Base-by-base conservation (phyloP, 2,888 invertebrate genomes). In the Pristionchus fissidentatus region DNA sequence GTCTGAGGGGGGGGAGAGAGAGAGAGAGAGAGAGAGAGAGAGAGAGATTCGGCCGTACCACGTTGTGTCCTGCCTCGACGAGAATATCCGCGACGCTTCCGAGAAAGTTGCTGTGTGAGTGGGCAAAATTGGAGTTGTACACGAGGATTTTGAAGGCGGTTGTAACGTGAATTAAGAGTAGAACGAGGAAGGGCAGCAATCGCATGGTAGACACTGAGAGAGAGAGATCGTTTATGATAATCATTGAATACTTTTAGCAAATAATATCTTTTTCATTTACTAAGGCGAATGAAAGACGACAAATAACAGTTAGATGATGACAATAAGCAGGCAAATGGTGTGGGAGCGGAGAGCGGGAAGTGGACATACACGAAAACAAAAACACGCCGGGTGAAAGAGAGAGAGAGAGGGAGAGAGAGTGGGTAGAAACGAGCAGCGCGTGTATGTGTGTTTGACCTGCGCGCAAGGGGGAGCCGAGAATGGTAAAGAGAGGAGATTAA, bases 31-130 rank as follows among this genome's bases (percentile, higher is more conserved):
- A 60, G 57, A 22, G 1, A 26, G 22, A 52, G 52, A 8, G 52
- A n/a, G 15, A 52, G 5, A 19, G n/a, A 10, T 52, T 19, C 22
- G n/a, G 19, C 5, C 66, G 1, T 22, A 66, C 66, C 66, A 66
- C 66, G 29, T 66, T 66, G 19, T 66, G 66, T 0, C 66, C 66
- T 15, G 66, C 66, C 22, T 66, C 66, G 7, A 66, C 66, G 0
- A 66, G 66, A 0, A 70, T 70, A 26, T 70, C 70, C 0, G 70
- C 70, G 13, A 70, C 70, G 26, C 70, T 70, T 26, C 70, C 70
- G 10, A 70, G 29, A 26, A 70, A 70, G n/a, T 70, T 70, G 4
- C 70, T 70, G 41, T 70, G 70, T 0, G 70, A 70, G 43, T 70
- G 70, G 10, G 41, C 70, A 26, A 41, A 41, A 26, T 70, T 70